A percentile compares a stretch with the other conserved stretches of the same genome.
Evolutionary conservation across 2,888 invertebrate species (phyloP).

Genomic region (Heliconius aoede): DNA sequence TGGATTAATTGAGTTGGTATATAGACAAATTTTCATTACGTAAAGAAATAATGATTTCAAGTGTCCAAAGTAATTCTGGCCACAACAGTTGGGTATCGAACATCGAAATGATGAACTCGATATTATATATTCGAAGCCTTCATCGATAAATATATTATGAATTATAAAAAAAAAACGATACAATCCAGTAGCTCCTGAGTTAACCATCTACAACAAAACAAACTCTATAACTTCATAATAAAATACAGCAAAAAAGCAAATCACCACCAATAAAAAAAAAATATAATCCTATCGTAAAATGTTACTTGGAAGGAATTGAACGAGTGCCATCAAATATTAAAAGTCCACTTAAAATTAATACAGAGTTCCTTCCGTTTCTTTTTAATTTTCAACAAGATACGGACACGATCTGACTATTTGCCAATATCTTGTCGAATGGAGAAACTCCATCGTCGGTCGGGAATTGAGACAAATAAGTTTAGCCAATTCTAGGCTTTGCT

Average conservation of each 20-base stretch:
- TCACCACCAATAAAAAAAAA: background rate
- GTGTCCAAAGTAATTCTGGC: no score
- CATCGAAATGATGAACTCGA: no score
- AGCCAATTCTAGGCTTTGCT: constrained; percentile 35
- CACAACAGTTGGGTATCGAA: no score
- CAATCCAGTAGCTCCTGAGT: no score
- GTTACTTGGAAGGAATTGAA: constrained; percentile 32
- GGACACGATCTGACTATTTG: constrained; percentile 38
- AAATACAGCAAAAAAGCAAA: background rate
- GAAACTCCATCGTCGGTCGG: constrained; percentile 4
- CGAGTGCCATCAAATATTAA: constrained; percentile 33
- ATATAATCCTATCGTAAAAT: constrained; percentile 7
- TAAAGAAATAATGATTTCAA: no score
- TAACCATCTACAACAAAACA: no score
- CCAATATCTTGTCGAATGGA: constrained; percentile 40
- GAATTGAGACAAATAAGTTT: constrained; percentile 37
- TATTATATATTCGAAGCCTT: no score
- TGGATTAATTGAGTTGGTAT: constrained; percentile 49
- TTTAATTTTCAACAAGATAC: constrained; percentile 39
- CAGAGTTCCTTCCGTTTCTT: constrained; percentile 36
- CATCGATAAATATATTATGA: no score
- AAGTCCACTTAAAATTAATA: constrained; percentile 37
- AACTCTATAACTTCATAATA: no score
- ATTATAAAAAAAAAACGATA: no score
- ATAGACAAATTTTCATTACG: no score